Percentiles rank a stretch among this genome's conserved stretches.
These are phyloP conservation scores for Nasonia vitripennis DNA, from an alignment of 1,140 invertebrate species.

Conservation along the genomic window DNA sequence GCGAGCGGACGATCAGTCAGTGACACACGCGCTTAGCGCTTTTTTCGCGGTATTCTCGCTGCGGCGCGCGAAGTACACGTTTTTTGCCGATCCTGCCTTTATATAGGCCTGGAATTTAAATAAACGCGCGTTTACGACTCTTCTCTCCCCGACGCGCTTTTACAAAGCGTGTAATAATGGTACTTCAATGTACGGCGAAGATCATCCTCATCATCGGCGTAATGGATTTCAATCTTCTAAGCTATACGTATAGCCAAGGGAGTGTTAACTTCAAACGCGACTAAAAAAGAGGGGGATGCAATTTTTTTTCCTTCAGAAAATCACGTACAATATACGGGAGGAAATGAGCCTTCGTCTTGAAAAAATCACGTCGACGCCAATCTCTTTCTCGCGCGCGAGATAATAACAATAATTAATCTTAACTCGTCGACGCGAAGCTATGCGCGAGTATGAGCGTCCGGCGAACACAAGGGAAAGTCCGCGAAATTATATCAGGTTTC, in stretches of 20 bases:
- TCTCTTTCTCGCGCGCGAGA: neutral
- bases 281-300: neutral
- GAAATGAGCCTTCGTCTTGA: neutral
- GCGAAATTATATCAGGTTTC: slow-evolving; percentile 34
- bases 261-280: slow-evolving; percentile 23
- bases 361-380: slow-evolving; percentile 8
- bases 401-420: slow-evolving; percentile 44
- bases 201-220: neutral
- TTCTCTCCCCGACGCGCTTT: neutral
- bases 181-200: neutral
- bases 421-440: neutral
- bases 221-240: slow-evolving; percentile 36
- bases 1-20: neutral
- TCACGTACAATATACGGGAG: neutral
- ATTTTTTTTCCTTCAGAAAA: neutral
- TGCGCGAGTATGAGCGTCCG: neutral
- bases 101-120: neutral
- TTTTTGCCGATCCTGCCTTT: neutral
- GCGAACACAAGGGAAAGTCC: neutral
- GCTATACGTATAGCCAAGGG: neutral
- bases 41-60: neutral
- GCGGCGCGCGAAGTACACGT: neutral
- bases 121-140: neutral
- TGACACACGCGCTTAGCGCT: neutral
- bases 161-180: slow-evolving; percentile 1